A percentile compares a stretch with the other conserved stretches of the same genome.
Evolutionary conservation across 2,888 invertebrate genomes (phyloP).

Genomic region (Melinaea menophilus): DNA sequence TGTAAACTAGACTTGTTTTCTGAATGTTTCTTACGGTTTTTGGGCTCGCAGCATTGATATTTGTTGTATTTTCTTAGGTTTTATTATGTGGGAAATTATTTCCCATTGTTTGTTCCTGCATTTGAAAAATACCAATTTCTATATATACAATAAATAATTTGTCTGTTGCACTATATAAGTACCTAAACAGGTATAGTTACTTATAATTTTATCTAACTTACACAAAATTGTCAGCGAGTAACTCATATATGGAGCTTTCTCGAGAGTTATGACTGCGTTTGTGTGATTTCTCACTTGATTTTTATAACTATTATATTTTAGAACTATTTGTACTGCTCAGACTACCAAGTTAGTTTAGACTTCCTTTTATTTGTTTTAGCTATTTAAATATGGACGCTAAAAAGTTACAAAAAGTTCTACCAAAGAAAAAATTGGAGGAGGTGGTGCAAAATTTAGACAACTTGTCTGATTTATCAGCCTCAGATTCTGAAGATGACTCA

Average conservation of each 20-base stretch:
- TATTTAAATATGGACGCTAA: conserved; percentile 14
- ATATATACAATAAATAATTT: conserved; percentile 14
- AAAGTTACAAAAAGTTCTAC: no score
- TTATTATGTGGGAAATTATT: conserved; percentile 27
- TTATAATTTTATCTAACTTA: no score
- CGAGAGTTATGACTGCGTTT: conserved; percentile 24
- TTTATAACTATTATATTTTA: no score
- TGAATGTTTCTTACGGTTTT: conserved; percentile 13
- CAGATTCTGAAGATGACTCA: conserved; percentile 22
- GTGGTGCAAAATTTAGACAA: conserved; percentile 1
- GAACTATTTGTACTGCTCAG: conserved; percentile 9
- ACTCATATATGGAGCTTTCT: conserved; percentile 5
- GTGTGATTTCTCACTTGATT: conserved; percentile 25
- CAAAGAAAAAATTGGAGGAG: no score
- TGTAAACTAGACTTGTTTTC: conserved; percentile 19
- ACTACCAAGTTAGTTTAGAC: conserved; percentile 14
- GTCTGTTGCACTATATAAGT: conserved; percentile 8
- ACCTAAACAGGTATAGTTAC: neutral
- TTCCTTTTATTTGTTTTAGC: conserved; percentile 18
- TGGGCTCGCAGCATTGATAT: conserved; percentile 12
- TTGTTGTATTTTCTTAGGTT: conserved; percentile 22
- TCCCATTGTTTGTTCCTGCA: conserved; percentile 27
- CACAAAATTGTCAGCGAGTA: no score
- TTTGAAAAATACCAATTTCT: conserved; percentile 14
- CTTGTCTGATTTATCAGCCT: conserved; percentile 22